phyloP scores from a whole-genome alignment of 2,797 vertebrate species.

The Gobio occitaniae region DNA sequence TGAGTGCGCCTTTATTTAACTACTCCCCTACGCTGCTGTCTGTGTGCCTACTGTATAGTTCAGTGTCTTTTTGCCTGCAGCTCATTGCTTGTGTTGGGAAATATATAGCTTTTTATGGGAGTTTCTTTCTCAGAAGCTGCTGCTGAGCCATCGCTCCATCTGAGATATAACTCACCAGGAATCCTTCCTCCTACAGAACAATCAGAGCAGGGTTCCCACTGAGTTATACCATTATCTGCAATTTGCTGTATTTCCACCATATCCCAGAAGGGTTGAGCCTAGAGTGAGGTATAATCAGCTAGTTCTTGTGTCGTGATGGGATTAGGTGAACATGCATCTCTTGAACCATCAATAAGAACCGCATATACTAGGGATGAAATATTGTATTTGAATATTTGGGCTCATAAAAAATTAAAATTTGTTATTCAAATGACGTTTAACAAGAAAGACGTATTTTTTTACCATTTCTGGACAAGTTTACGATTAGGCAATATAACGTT shows the following conservation, averaged over 20 bases:
- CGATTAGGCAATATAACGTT: no score
- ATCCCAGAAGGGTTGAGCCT: constrained; percentile 63
- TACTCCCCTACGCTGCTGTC: background rate
- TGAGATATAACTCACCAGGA: constrained; percentile 34
- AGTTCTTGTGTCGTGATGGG: background rate
- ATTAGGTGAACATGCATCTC: background rate
- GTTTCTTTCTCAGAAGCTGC: constrained; percentile 18
- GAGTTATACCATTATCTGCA: constrained; percentile 67
- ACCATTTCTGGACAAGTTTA: no score
- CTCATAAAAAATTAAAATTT: no score
- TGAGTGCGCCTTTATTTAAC: background rate
- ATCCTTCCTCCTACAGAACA: constrained; percentile 13
- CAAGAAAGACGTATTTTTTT: no score
- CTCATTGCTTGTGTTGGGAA: background rate
- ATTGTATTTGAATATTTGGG: no score
- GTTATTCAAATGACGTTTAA: no score
- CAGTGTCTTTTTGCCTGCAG: constrained; percentile 13
- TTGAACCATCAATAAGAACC: background rate
- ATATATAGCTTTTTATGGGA: background rate
- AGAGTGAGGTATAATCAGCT: constrained; percentile 62
- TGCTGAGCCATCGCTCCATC: constrained; percentile 12
- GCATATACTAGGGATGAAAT: no score
- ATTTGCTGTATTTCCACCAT: constrained; percentile 66
- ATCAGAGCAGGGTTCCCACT: constrained; percentile 42
- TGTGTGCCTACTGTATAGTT: background rate